A percentile compares a stretch with the other conserved stretches of the same genome.
Evolutionary conservation across 2,888 invertebrate genomes (phyloP).

Genomic region (Steinernema hermaphroditum): DNA sequence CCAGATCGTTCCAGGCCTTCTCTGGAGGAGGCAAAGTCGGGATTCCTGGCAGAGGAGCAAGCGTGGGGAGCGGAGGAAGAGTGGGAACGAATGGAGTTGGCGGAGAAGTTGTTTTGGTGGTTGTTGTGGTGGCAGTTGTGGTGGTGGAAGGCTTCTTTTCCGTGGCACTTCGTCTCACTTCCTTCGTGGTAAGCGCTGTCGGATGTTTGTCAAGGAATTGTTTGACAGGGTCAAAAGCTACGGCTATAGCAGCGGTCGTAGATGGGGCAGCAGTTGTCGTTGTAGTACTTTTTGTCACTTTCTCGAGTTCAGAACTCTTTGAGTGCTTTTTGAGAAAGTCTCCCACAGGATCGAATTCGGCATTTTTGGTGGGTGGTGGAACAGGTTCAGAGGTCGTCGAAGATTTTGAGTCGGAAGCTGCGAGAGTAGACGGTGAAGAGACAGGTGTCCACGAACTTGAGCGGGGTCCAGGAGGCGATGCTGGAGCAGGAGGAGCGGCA

Average conservation of each 20-base stretch:
- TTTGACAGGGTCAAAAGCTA: not conserved
- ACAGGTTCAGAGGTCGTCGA: not conserved
- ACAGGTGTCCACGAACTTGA: not conserved
- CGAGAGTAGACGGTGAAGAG: not conserved
- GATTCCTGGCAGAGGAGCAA: not conserved
- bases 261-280: not conserved
- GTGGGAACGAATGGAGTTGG: not conserved
- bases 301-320: too few species aligned
- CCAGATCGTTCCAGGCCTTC: conserved; percentile 33
- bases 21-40: conserved; percentile 33
- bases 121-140: not conserved
- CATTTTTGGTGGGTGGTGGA: not conserved
- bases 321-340: not conserved
- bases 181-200: not conserved
- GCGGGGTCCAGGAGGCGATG: not conserved
- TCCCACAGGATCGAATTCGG: not conserved
- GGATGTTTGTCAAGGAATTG: not conserved
- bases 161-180: not conserved
- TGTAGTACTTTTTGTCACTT: too few species aligned
- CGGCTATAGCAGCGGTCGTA: not conserved
- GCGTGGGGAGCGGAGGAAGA: not conserved
- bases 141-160: not conserved
- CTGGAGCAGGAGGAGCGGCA: not conserved
- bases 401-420: not conserved
- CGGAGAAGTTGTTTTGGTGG: not conserved